Base-by-base conservation (phyloP, 2,113 vertebrate genomes). In the Cyrtonyx montezumae region DNA sequence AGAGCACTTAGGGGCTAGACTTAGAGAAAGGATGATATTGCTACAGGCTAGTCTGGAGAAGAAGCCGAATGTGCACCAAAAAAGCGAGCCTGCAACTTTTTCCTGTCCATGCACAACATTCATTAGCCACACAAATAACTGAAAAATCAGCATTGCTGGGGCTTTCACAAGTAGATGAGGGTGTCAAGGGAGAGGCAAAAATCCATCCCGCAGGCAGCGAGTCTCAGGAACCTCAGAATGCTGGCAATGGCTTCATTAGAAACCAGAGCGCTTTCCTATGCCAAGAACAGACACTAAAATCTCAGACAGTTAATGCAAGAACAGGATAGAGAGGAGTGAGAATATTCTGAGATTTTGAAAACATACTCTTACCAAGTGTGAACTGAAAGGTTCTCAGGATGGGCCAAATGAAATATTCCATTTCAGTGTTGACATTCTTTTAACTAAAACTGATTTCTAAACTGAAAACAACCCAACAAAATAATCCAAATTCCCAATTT, bases 281-380 rank as follows among this genome's bases (percentile, higher is more conserved):
- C 93, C 93, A 95, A 86, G 90, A 95, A 94, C 86, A 95, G 95
- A 94, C 88, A 96, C 91, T 94, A 91, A 96, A 96, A 95, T 94
- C 91, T 94, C 83, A 91, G 90, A 94, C 95, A 90, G 88, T 88
- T 90, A 95, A 87, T 93, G 93, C 88, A 91, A 95, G 90, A 94
- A 90, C 84, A 91, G 94, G 83, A 93, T 66, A 84, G 91, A 92
- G 79, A 91, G 65, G 66, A 82, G 88, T 92, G 91, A 95, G 79
- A 94, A 95, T 90, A 93, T 95, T 95, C 69, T 75, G 87, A 92
- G 76, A 95, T 94, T 95, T 68, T 94, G 90, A 94, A 96, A 96
- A 93, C 87, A 92, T 70, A 77, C 73, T 90, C 91, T 92, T 58
- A 94, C 81, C 91, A 78, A 96, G 82, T 67, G 71, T 83, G 81